Conservation (phyloP, 2,797 vertebrate genomes). For the Aselliscus stoliczkanus region DNA sequence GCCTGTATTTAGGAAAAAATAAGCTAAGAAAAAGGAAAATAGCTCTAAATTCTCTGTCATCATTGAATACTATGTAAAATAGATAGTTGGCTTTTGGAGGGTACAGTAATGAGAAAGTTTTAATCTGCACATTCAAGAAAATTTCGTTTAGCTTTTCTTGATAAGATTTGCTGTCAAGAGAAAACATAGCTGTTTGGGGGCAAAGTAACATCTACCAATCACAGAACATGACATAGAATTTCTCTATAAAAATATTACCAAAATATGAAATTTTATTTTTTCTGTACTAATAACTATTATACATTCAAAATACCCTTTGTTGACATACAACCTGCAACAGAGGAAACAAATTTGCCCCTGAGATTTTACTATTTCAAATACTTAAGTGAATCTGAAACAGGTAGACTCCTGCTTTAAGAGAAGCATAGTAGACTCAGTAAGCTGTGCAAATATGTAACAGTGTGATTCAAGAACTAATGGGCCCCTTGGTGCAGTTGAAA, state of each 20-base stretch:
- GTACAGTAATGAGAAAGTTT: background rate
- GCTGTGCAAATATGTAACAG: background rate
- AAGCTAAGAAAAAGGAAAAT: background rate
- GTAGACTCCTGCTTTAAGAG: background rate
- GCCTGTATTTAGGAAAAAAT: background rate
- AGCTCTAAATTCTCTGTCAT: background rate
- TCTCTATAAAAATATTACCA: background rate
- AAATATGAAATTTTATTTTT: background rate
- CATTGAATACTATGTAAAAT: background rate
- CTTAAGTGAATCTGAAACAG: background rate
- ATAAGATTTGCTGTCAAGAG: background rate
- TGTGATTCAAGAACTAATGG: background rate
- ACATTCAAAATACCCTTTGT: background rate
- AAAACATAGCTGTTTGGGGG: background rate
- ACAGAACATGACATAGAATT: background rate
- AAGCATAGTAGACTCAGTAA: background rate
- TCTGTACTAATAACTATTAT: background rate
- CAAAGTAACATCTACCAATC: background rate
- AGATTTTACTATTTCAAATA: background rate
- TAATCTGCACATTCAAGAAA: background rate
- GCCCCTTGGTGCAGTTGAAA: background rate
- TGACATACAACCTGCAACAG: background rate
- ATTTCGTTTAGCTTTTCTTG: background rate
- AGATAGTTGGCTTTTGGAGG: background rate
- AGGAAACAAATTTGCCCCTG: background rate